Base-by-base conservation (phyloP, 2,113 vertebrate genomes). In the Tringa solitaria region DNA sequence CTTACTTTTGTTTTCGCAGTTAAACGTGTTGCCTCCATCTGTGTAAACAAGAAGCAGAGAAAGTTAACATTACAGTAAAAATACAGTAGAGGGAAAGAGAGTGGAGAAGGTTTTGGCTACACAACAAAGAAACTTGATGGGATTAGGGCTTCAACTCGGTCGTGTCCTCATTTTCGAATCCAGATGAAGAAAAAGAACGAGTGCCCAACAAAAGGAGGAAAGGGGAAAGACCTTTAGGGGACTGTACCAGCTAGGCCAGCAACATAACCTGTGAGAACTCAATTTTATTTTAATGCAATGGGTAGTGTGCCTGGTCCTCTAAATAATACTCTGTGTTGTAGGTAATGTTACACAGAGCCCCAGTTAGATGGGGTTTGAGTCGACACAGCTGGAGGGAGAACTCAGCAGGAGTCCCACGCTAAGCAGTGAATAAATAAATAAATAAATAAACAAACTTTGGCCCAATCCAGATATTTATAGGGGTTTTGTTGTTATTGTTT, bases 21-120 rank as follows among this genome's bases (percentile, higher is more conserved):
- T 9, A 27, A 75, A 82, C 0, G 8, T 48, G 86, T 37, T 91
- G 63, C 50, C 68, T 90, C 83, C 83, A 88, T 95, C 95, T 95
- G 77, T 95, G 74, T 39, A 82, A 95, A 95, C 74, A 95, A 57
- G 61, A 43, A 84, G 45, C 41, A 79, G 57, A 37, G 89, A 72
- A 92, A 87, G 65, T 76, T 69, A 76, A 65, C 33, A 10, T 50
- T 39, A 37, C 57, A 82, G 65, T 32, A 9, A 70, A 87, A 91
- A 75, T 65, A n/a, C 27, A 51, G 88, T 48, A 80, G 20, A 68
- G 24, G 26, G 33, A 70, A 77, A 45, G 64, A 37, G 69, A 67
- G 32, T 14, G 2, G 14, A 70, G 56, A 48, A 86, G 56, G 37
- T 59, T 87, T 51, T 65, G 81, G 70, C 61, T 57, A 27, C n/a